Percentiles rank a stretch among this genome's conserved stretches.
Conservation (phyloP, 1,140 invertebrate species). For the Scaptomyza pallida region DNA sequence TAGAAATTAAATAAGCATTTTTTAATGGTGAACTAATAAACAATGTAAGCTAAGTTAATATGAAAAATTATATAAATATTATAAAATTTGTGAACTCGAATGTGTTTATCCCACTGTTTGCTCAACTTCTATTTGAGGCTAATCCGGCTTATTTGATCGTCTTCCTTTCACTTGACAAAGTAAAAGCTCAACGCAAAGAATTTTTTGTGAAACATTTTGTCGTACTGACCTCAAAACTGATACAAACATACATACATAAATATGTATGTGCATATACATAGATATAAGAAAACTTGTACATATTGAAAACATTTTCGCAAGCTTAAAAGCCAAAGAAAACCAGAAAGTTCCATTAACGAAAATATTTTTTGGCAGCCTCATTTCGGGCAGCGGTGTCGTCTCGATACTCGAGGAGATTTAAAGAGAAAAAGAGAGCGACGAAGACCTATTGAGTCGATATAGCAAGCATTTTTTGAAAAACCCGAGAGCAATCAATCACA, state of each 20-base stretch:
- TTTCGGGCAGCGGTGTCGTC: slow-evolving; percentile 47
- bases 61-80: no score
- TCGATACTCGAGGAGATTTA: slow-evolving; percentile 15
- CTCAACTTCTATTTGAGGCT: neutral
- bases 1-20: no score
- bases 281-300: slow-evolving; percentile 9
- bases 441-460: slow-evolving; percentile 19
- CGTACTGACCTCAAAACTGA: slow-evolving; percentile 44
- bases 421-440: neutral
- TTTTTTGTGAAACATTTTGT: slow-evolving; percentile 47
- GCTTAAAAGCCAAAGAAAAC: slow-evolving; percentile 68
- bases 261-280: slow-evolving; percentile 18
- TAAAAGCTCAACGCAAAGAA: slow-evolving; percentile 33
- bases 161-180: slow-evolving; percentile 50
- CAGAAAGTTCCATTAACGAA: slow-evolving; percentile 78
- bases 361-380: slow-evolving; percentile 77
- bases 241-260: slow-evolving; percentile 5
- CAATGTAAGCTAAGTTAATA: no score
- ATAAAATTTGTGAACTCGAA: no score
- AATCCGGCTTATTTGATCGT: slow-evolving; percentile 24
- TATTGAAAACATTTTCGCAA: slow-evolving; percentile 54
- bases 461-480: slow-evolving; percentile 66
- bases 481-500: slow-evolving; percentile 63
- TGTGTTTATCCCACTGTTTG: no score
- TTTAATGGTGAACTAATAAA: no score